Percentiles rank a stretch among this genome's conserved stretches.
These are phyloP conservation scores for Jacana jacana DNA, from an alignment of 2,113 vertebrate genomes.

Conservation along the genomic window DNA sequence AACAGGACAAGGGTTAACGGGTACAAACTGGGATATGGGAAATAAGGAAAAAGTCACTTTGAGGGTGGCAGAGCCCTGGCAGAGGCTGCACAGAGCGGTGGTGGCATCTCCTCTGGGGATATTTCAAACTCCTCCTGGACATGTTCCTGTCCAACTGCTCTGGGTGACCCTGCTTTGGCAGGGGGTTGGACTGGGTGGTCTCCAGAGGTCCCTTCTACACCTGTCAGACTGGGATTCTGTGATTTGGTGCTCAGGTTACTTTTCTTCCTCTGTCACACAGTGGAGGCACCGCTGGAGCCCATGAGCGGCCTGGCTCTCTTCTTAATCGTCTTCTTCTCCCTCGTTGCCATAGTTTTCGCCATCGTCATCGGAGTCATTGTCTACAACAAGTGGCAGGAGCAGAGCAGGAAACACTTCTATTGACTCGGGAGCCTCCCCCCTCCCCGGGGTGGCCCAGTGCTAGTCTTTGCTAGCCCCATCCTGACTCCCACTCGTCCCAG, in stretches of 20 bases:
- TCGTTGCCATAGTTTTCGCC: constrained; percentile 90
- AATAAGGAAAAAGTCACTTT: too few species aligned
- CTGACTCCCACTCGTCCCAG: background rate
- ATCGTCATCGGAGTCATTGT: constrained; percentile 86
- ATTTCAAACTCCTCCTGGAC: too few species aligned
- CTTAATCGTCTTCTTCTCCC: constrained; percentile 89
- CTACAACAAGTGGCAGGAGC: constrained; percentile 94
- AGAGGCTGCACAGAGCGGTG: too few species aligned
- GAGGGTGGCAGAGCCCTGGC: too few species aligned
- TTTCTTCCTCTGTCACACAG: constrained; percentile 17
- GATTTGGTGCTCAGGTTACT: background rate
- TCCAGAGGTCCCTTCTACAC: too few species aligned
- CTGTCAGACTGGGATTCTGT: too few species aligned
- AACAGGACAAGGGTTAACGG: too few species aligned
- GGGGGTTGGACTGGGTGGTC: too few species aligned
- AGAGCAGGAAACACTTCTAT: constrained; percentile 93
- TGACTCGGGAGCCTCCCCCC: constrained; percentile 54
- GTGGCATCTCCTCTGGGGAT: too few species aligned
- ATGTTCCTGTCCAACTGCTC: background rate
- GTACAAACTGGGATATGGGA: too few species aligned
- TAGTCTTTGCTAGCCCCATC: background rate
- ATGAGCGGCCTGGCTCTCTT: constrained; percentile 89
- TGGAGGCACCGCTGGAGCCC: constrained; percentile 70
- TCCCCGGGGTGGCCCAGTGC: accelerated
- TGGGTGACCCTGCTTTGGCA: background rate